A percentile compares a stretch with the other conserved stretches of the same genome.
Conservation (phyloP, 2,113 vertebrate species). For the Laterallus jamaicensis region DNA sequence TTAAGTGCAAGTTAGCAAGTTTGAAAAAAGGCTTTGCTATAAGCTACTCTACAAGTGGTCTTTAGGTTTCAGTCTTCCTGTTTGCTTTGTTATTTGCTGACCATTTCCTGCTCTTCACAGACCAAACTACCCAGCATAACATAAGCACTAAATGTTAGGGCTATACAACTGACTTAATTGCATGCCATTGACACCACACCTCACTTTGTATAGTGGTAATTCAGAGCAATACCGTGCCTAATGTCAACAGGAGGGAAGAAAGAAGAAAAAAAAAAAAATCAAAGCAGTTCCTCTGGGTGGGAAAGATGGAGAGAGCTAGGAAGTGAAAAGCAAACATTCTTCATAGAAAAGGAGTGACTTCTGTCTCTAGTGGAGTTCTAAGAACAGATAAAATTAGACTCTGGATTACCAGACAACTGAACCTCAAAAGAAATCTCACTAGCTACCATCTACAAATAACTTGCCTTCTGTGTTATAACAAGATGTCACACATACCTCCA, state of each 20-base stretch:
- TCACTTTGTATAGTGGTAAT: background rate
- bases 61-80: background rate
- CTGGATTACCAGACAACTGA: background rate
- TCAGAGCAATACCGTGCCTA: background rate
- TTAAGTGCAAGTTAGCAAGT: background rate
- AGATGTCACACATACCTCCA: background rate
- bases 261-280: background rate
- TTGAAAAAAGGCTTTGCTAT: background rate
- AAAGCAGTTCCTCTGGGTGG: background rate
- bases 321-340: background rate
- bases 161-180: background rate
- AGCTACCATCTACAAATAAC: background rate
- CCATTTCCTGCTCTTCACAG: slow-evolving; percentile 13
- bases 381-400: background rate
- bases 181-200: background rate
- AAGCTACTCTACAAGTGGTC: background rate
- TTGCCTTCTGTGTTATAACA: background rate
- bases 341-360: background rate
- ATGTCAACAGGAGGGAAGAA: background rate
- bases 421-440: background rate
- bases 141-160: background rate
- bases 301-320: background rate
- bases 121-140: background rate
- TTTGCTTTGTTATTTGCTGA: background rate
- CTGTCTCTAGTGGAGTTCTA: background rate